Base-by-base conservation (phyloP, 2,888 invertebrate species). In the Harpalus rufipes region DNA sequence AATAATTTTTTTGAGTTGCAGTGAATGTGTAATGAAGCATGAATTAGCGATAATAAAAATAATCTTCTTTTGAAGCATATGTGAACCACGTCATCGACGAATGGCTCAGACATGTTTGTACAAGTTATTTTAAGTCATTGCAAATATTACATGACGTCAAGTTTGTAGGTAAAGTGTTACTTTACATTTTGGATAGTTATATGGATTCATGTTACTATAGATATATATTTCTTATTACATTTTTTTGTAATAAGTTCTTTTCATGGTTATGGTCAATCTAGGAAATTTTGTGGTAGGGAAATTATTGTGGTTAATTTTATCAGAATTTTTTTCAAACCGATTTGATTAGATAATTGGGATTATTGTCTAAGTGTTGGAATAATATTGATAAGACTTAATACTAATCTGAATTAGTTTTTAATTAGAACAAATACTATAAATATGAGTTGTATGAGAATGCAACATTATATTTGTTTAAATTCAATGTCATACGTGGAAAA, bases 131-230 rank as follows among this genome's bases (percentile, higher is more conserved):
- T 81, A 41, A 81, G 63, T 65, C 81, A 63, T 8, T 81, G 81
- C 25, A 81, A 81, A 81, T 81, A 81, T 21, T 63, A 6, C 6
- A 65, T 81, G 81, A 81, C 81, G 81, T 81, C 81, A 81, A 81
- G 63, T 65, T 18, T 61, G 63, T 81, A 65, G 63, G 63, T 65
- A 65, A 81, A 41, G 65, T 65, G 65, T 81, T 81, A 44, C 59
- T 59, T 59, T 59, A 79, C n/a, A n/a, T n/a, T n/a, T n/a, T n/a
- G n/a, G 25, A 59, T 61, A 80, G 58, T 59, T 58, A 76, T 0
- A 56, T 58, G 14, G 10, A 32, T 5, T 32, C 16, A 14, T 65
- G 21, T 21, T 21, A 21, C 21, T 16, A 10, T 39, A 7, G 12
- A 2, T 39, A 7, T 32, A 2, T 39, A 7, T 5, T 32, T 39